Evolutionary conservation across 2,113 vertebrate genomes (phyloP), one percentile per base, ranked within the genome.

Genomic region (Neomonachus schauinslandi): DNA sequence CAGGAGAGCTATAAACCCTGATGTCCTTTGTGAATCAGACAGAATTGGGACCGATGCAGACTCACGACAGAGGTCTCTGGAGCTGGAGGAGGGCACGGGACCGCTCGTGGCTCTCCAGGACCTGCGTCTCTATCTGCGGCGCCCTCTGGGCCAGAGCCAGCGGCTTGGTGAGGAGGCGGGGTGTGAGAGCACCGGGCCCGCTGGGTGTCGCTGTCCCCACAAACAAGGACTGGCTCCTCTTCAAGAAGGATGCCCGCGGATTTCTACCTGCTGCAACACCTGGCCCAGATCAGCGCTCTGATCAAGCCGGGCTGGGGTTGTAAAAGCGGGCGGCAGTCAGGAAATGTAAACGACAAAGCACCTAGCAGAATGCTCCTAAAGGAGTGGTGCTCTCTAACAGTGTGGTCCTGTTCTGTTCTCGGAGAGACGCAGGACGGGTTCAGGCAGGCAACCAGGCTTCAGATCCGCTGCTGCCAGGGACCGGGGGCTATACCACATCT

Each of bases 361-460:
- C 4, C 55, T 1, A 22, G 7, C 31, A 24, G 90, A 39, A 26
- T 0, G 42, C 31, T 24, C 39, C 42, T 11, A 28, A 16, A 69
- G 61, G 8, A 19, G 59, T 0, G 0, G n/a, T 7, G 53, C 21
- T 87, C 33, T 61, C 28, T 31, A 24, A 31, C 26, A 3, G 19
- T 0, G 0, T 1, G 1, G 33, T 15, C 31, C 4, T 1, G 6
- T 18, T 4, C 71, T 26, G 10, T 42, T 88, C 42, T 65, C 33
- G 12, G 46, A 28, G 74, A 63, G 51, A 61, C 42, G 14, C 0
- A 0, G 2, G 8, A 5, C 0, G 0, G 9, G 39, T 26, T 28
- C 46, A 80, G 36, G 46, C 42, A 33, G 80, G 49, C 67, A 57
- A 33, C 57, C 84, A 79, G 57, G 36, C 69, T 42, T 46, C 39